Evolutionary conservation across 1,140 invertebrate genomes (phyloP), one percentile per base, ranked within the genome.

Genomic region (Colletes gigas): DNA sequence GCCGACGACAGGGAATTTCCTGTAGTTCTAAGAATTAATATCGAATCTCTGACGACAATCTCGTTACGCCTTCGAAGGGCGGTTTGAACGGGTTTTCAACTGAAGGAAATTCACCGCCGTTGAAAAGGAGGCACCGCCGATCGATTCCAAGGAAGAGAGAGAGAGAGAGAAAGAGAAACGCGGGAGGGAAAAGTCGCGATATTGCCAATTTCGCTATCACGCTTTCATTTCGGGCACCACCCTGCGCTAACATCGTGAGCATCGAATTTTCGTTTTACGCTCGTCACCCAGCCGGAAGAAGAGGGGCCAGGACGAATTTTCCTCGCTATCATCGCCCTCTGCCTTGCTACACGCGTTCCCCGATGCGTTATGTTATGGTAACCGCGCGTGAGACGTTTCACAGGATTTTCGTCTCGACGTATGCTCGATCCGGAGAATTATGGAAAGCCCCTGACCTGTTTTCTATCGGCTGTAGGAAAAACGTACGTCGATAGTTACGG

Each of bases 121-220:
- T 60, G 60, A 63, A 68, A 39, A 41, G 19, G 57, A 39, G 71
- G 10, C 8, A 55, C 8, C 59, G 30, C 12, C 62, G 60, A 69
- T 81, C 65, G 84, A 86, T 83, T 79, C 81, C 82, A 79, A 77
- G 59, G 66, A 63, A 52, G 55, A 71, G 80, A 62, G 78, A 62
- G 67, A 44, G 84, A 70, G 55, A 54, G 30, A 52, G 55, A 44
- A 83, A 70, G 55, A 54, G 30, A 52, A 52, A 70, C 55, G 50
- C 14, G 68, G 66, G 76, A 55, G 75, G 77, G 70, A 72, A 86
- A 86, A 78, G 74, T 74, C 82, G 75, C 70, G 82, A 87, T 87
- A 87, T 87, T 87, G 85, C 77, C 85, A 87, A 87, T 87, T 86
- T 86, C 70, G 74, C 77, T 87, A 83, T 86, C 81, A 74, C 84